A percentile compares a stretch with the other conserved stretches of the same genome.
phyloP scores from a whole-genome alignment of 37 sponge, comb jelly and placozoan genomes.

The Diacarnus erythraeanus region DNA sequence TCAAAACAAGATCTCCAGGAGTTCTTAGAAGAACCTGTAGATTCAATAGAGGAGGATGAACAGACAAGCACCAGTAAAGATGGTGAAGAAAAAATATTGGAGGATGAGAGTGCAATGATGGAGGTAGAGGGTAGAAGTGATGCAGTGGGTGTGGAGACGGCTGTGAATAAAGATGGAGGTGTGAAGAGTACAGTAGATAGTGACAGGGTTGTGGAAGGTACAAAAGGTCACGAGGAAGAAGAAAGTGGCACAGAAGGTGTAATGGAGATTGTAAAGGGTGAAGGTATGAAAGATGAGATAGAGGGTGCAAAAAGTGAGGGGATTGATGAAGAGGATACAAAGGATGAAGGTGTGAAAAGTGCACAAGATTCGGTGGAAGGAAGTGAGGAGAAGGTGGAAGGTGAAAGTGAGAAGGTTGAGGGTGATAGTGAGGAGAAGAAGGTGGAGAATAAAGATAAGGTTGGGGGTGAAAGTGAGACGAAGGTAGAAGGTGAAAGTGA shows the following conservation, averaged over 20 bases:
- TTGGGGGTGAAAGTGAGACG: not conserved
- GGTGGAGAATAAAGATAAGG: not conserved
- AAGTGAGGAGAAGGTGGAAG: not conserved
- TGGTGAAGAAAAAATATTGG: no score
- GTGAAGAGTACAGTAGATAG: not conserved
- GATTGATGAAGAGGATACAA: not conserved
- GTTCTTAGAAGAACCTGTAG: slow-evolving; percentile 7
- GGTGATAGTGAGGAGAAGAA: not conserved
- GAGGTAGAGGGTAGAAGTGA: not conserved
- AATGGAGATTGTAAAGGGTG: not conserved
- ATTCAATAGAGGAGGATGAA: not conserved
- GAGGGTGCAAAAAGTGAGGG: not conserved
- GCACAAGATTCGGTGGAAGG: not conserved
- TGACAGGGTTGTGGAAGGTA: not conserved
- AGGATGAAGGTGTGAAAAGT: not conserved
- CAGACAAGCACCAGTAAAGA: no score
- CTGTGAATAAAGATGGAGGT: not conserved
- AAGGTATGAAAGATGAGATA: not conserved
- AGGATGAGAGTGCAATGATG: no score
- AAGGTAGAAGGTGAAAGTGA: not conserved
- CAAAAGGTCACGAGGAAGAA: not conserved
- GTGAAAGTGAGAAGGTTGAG: not conserved
- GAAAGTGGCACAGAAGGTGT: not conserved
- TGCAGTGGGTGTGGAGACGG: not conserved
- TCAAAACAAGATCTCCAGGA: slow-evolving; percentile 34